These are phyloP conservation scores for Tragelaphus strepsiceros DNA, from an alignment of 2,113 vertebrate genomes.

Conservation along the genomic window DNA sequence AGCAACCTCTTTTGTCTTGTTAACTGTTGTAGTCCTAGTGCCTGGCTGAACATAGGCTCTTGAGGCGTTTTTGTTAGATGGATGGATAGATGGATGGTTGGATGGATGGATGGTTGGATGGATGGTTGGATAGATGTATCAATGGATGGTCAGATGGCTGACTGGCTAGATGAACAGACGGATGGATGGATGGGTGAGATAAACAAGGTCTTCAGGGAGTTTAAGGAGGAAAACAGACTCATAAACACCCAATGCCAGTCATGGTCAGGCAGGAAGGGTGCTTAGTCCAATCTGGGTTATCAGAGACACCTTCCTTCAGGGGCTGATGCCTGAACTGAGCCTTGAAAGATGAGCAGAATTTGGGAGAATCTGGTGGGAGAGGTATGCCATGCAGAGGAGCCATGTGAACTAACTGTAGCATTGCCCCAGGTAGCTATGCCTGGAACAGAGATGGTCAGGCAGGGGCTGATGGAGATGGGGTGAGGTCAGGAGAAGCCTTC, in stretches of 20 bases:
- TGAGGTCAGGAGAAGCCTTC: background rate
- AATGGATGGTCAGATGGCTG: background rate
- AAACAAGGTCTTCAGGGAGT: background rate
- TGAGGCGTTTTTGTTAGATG: background rate
- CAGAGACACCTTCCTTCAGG: background rate
- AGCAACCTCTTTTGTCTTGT: background rate
- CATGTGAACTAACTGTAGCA: fast-evolving
- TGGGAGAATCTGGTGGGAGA: background rate
- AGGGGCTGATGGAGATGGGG: background rate
- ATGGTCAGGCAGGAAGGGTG: background rate
- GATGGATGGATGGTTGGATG: background rate
- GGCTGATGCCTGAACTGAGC: background rate
- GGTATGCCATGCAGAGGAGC: background rate
- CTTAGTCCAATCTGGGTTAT: background rate
- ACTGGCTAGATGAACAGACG: no score
- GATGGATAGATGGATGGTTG: background rate
- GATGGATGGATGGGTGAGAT: background rate
- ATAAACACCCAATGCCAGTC: background rate
- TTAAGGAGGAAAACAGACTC: background rate
- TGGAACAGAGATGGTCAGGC: background rate
- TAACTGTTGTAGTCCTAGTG: background rate
- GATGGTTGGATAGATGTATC: background rate
- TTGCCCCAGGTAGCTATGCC: background rate
- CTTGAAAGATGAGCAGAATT: background rate
- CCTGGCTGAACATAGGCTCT: background rate